Percentiles rank a stretch among this genome's conserved stretches.
Evolutionary conservation across 2,888 invertebrate species (phyloP).

Genomic region (Steinernema hermaphroditum): DNA sequence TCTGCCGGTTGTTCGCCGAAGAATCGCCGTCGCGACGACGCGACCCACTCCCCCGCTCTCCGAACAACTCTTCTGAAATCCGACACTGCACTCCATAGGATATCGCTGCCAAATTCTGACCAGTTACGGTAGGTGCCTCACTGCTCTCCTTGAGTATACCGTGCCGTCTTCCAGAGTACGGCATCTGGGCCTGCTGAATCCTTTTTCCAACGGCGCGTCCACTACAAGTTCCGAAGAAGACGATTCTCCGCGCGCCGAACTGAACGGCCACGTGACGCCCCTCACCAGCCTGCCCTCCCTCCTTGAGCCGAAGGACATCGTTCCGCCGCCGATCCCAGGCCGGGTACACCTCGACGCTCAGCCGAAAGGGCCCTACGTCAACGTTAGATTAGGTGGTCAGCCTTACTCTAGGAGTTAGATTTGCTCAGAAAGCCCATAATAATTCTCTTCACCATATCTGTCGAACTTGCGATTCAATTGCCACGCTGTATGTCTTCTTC

Average conservation of each 20-base stretch:
- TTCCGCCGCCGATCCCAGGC: slow-evolving; percentile 21
- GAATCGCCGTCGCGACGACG: slow-evolving; percentile 2
- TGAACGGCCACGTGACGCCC: slow-evolving; percentile 4
- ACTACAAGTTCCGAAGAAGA: slow-evolving; percentile 23
- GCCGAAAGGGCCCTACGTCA: slow-evolving; percentile 1
- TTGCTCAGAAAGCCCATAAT: slow-evolving; percentile 10
- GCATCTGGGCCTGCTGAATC: slow-evolving; percentile 5
- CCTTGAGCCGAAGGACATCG: not conserved
- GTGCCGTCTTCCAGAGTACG: not conserved
- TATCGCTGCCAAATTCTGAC: slow-evolving; percentile 6
- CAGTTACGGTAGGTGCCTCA: not conserved
- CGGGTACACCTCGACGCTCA: not conserved
- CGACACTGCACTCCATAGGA: slow-evolving; percentile 21
- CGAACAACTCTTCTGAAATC: slow-evolving; percentile 9
- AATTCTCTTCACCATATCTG: slow-evolving; percentile 19
- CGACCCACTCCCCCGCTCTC: not conserved
- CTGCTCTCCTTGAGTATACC: not conserved
- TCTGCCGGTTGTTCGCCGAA: slow-evolving; percentile 23
- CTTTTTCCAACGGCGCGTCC: not conserved
- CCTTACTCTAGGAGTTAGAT: slow-evolving; percentile 15
- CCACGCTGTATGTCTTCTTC: slow-evolving; percentile 13
- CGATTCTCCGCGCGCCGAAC: slow-evolving; percentile 18
- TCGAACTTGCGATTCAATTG: slow-evolving; percentile 14
- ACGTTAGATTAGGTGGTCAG: not conserved
- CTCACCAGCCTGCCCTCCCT: slow-evolving; percentile 2